These are phyloP conservation scores for Centropyge bicolor DNA, from an alignment of 2,797 vertebrate species.

Conservation along the genomic window DNA sequence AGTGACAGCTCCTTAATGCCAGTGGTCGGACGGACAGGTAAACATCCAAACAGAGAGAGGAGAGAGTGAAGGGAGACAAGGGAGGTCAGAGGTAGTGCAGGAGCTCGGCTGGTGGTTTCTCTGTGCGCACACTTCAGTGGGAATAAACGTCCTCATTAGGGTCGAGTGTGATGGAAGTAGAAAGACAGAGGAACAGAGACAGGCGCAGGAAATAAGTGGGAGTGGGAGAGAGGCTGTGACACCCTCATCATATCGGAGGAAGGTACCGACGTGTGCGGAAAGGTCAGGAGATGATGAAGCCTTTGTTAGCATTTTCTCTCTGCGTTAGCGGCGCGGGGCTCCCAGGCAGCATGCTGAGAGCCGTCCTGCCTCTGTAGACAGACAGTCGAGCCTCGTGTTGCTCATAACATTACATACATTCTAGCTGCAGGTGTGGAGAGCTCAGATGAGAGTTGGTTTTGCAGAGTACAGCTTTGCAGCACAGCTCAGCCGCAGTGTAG, in stretches of 20 bases:
- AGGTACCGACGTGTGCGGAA: constrained; percentile 35
- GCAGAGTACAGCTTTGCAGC: constrained; percentile 42
- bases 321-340: constrained; percentile 14
- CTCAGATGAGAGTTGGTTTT: constrained; percentile 37
- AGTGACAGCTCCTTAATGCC: constrained; percentile 67
- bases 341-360: constrained; percentile 3
- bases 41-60: constrained; percentile 44
- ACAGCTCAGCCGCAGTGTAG: constrained; percentile 30
- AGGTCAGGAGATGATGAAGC: constrained; percentile 68
- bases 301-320: constrained; percentile 53
- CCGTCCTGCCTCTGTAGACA: constrained; percentile 29
- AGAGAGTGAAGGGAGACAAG: constrained; percentile 24
- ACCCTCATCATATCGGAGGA: constrained; percentile 42
- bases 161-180: constrained; percentile 16
- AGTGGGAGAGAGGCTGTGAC: constrained; percentile 33
- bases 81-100: constrained; percentile 46
- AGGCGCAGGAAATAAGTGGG: constrained; percentile 34
- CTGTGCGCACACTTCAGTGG: constrained; percentile 17
- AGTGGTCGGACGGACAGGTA: constrained; percentile 55
- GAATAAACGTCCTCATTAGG: constrained; percentile 63
- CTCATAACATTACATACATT: constrained; percentile 12
- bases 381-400: constrained; percentile 11
- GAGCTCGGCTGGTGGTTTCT: constrained; percentile 60
- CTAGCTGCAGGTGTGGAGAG: constrained; percentile 44
- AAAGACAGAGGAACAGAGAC: constrained; percentile 13